Conservation (phyloP, 2,113 vertebrate species). For the Archocentrus centrarchus region DNA sequence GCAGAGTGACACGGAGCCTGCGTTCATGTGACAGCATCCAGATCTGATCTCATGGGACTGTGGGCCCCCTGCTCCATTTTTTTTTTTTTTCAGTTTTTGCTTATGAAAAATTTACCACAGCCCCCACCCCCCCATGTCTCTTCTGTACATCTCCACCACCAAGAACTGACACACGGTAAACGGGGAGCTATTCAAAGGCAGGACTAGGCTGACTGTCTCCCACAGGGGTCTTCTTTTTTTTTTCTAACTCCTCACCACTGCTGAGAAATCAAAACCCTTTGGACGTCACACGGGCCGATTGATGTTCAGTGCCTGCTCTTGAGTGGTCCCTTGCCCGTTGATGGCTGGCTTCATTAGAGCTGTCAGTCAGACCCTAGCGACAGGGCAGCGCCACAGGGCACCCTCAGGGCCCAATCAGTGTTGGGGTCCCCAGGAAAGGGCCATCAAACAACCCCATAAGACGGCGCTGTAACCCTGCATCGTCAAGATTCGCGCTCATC, state of each 20-base stretch:
- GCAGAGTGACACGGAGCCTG: conserved; percentile 21
- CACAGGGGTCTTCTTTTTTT: conserved; percentile 59
- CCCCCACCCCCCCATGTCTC: conserved; percentile 33
- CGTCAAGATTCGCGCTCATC: conserved; percentile 39
- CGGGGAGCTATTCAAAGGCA: conserved; percentile 75
- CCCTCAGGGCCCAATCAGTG: conserved; percentile 84
- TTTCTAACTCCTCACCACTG: conserved; percentile 52
- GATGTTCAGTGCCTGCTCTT: conserved; percentile 76
- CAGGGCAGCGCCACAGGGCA: conserved; percentile 71
- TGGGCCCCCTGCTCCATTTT: background rate
- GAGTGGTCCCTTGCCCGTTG: conserved; percentile 63
- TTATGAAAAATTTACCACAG: conserved; percentile 71
- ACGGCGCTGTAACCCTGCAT: conserved; percentile 59
- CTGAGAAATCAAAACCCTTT: conserved; percentile 75
- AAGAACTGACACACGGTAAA: conserved; percentile 72
- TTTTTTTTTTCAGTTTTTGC: conserved; percentile 12
- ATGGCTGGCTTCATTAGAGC: conserved; percentile 82
- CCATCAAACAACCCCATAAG: conserved; percentile 76
- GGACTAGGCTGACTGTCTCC: conserved; percentile 58
- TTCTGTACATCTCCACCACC: conserved; percentile 55
- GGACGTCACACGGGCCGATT: conserved; percentile 78
- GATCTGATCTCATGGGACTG: conserved; percentile 35
- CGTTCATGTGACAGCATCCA: conserved; percentile 43
- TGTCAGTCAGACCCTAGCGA: conserved; percentile 81
- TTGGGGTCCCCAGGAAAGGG: conserved; percentile 75